Conservation (phyloP, 2,797 vertebrate genomes). For the Ceryle rudis region DNA sequence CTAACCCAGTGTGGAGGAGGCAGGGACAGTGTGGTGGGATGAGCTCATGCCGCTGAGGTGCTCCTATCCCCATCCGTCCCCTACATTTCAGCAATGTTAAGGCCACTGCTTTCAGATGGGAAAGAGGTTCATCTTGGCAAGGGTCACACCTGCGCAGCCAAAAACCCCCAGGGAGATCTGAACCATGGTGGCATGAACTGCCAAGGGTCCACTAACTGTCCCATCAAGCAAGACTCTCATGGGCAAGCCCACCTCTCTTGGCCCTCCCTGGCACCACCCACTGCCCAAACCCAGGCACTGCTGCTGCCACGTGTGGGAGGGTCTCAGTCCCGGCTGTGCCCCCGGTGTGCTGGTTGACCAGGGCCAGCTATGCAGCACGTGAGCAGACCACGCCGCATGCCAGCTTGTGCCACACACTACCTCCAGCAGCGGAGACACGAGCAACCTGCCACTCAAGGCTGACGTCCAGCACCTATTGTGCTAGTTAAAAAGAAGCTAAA, state of each 20-base stretch:
- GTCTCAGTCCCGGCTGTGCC: rapidly evolving
- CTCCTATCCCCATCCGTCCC: background rate
- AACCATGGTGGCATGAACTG: rapidly evolving
- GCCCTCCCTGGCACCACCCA: background rate
- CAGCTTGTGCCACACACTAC: background rate
- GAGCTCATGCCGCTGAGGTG: background rate
- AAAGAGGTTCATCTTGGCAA: background rate
- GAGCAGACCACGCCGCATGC: rapidly evolving
- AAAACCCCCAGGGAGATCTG: background rate
- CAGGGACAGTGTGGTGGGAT: background rate
- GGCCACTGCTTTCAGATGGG: background rate
- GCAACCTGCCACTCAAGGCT: background rate
- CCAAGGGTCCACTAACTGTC: background rate
- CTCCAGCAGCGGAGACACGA: rapidly evolving
- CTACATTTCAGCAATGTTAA: background rate
- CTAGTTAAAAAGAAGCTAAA: conserved; percentile 26
- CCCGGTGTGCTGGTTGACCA: rapidly evolving
- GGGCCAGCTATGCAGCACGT: background rate
- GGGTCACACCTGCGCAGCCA: rapidly evolving
- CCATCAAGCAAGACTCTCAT: rapidly evolving
- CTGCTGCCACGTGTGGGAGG: rapidly evolving
- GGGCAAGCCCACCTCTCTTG: background rate
- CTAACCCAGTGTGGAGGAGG: rapidly evolving
- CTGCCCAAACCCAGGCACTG: background rate
- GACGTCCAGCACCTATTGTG: rapidly evolving